These are phyloP conservation scores for Torymus auratus DNA, from an alignment of 2,888 invertebrate genomes.

Conservation along the genomic window DNA sequence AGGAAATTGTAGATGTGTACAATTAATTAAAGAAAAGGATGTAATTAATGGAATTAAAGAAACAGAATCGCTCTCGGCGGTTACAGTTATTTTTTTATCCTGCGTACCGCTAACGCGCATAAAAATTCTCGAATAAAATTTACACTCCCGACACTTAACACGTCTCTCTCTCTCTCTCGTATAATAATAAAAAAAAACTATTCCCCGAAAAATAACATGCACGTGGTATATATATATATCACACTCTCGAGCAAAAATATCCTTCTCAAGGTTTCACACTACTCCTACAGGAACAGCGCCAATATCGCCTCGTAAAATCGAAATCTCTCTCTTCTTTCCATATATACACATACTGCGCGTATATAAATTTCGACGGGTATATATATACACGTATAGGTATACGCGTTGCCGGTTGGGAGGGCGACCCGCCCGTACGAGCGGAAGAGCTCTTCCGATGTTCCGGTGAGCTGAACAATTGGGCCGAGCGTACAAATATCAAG, in stretches of 20 bases:
- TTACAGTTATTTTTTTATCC: background rate
- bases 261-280: background rate
- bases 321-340: background rate
- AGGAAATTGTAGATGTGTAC: background rate
- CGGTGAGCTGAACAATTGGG: conserved; percentile 74
- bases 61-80: background rate
- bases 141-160: no score
- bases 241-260: no score
- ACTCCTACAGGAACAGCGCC: background rate
- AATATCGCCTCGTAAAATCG: background rate
- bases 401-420: background rate
- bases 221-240: no score
- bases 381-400: background rate
- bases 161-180: no score
- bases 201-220: no score
- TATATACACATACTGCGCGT: no score
- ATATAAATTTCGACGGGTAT: conserved; percentile 30
- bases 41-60: conserved; percentile 20
- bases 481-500: conserved; percentile 65
- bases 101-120: background rate
- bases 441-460: conserved; percentile 75
- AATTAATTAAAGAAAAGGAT: conserved; percentile 26
- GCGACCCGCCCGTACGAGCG: conserved; percentile 60
- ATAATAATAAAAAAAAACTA: no score
- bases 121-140: background rate